Evolutionary conservation across 64 coral and sea anemone species (phyloP).

Genomic region (Montipora cactus): DNA sequence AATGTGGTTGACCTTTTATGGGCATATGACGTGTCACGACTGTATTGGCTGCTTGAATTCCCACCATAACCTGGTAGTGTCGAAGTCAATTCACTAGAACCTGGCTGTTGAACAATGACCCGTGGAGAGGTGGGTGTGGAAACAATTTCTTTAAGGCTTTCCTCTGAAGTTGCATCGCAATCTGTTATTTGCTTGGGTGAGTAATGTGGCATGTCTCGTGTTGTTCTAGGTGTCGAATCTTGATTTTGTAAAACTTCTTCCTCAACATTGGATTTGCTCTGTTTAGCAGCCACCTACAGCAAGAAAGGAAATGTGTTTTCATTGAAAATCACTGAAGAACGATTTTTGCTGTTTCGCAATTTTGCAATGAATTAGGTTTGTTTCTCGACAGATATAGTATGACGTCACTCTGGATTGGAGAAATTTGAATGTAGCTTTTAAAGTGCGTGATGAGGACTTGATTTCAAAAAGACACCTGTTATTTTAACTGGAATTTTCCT

Average conservation of each 20-base stretch:
- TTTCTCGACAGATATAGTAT: no score
- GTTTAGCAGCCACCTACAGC: conserved; percentile 29
- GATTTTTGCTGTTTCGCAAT: no score
- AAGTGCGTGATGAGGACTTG: no score
- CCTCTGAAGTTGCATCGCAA: conserved; percentile 3
- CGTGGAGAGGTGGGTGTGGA: conserved; percentile 27
- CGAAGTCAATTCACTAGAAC: background rate
- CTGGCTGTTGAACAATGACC: conserved; percentile 15
- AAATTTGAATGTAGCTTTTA: no score
- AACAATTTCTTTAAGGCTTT: conserved; percentile 23
- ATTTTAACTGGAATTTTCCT: no score
- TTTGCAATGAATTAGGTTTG: no score
- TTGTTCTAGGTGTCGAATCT: background rate
- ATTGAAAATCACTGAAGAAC: no score
- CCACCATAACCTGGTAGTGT: background rate
- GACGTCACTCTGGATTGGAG: no score
- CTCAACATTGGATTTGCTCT: background rate
- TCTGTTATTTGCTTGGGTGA: background rate
- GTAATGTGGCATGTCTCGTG: background rate
- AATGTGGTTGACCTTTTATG: background rate
- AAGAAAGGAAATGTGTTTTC: background rate
- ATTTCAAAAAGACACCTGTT: no score
- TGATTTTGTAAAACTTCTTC: background rate
- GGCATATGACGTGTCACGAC: background rate
- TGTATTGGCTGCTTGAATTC: background rate